phyloP scores from a whole-genome alignment of 2,888 invertebrate species.

The Malthinus seriepunctatus region DNA sequence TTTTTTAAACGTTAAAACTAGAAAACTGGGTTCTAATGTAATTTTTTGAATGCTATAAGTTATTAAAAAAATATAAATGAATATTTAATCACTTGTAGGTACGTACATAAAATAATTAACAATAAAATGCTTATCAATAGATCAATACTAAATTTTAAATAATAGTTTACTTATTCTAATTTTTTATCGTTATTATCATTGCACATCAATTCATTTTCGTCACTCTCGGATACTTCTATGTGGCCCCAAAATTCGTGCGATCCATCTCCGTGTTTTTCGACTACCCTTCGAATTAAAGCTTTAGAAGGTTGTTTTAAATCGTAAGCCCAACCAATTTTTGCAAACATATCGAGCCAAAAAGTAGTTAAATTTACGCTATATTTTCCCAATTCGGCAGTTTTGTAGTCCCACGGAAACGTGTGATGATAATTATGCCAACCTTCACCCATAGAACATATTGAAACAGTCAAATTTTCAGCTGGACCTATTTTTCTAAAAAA shows the following conservation, averaged over 20 bases:
- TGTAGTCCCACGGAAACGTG: slow-evolving; percentile 93
- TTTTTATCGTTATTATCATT: slow-evolving; percentile 1
- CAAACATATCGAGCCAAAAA: slow-evolving; percentile 68
- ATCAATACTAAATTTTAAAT: not conserved
- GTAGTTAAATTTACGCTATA: slow-evolving; percentile 69
- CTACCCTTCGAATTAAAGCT: slow-evolving; percentile 70
- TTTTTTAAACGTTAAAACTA: no score
- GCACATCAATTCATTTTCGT: not conserved
- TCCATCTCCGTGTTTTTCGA: slow-evolving; percentile 76
- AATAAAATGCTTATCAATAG: not conserved
- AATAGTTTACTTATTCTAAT: not conserved
- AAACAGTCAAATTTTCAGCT: slow-evolving; percentile 73
- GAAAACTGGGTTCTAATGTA: no score
- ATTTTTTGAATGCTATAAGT: no score
- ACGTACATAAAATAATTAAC: not conserved
- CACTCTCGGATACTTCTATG: not conserved
- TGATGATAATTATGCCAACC: slow-evolving; percentile 91
- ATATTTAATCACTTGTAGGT: not conserved
- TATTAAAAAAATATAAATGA: not conserved
- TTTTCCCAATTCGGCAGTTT: slow-evolving; percentile 78
- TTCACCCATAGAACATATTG: slow-evolving; percentile 75
- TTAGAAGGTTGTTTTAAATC: slow-evolving; percentile 70
- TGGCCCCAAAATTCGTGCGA: slow-evolving; percentile 51
- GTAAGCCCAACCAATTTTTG: slow-evolving; percentile 75
- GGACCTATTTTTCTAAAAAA: slow-evolving; percentile 65